Evolutionary conservation across 1,140 invertebrate genomes (phyloP).

Genomic region (Chionoecetes opilio): DNA sequence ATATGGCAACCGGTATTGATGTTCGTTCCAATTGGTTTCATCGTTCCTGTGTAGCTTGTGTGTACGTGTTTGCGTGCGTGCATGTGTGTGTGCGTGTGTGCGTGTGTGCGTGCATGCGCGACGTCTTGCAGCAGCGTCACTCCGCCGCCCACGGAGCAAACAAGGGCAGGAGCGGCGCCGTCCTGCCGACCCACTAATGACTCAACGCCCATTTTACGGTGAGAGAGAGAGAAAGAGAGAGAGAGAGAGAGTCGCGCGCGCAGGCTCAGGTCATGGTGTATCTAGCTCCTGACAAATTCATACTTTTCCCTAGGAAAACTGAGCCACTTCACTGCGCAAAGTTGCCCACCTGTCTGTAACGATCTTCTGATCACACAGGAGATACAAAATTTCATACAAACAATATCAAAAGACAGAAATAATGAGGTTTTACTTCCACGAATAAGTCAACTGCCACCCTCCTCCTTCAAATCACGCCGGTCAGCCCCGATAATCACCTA

Average conservation of each 20-base stretch:
- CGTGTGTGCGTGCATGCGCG: background rate
- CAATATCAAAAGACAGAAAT: too few relatives aligned
- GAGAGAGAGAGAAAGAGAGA: slow-evolving; percentile 18
- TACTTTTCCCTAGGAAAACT: too few relatives aligned
- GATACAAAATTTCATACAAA: too few relatives aligned
- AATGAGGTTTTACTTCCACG: too few relatives aligned
- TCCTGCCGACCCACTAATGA: background rate
- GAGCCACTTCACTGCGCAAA: too few relatives aligned
- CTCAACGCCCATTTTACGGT: background rate
- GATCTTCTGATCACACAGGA: too few relatives aligned
- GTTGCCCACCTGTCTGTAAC: too few relatives aligned
- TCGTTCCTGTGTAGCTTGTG: background rate
- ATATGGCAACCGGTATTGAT: background rate
- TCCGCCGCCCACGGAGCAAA: background rate
- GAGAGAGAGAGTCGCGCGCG: background rate
- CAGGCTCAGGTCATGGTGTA: too few relatives aligned
- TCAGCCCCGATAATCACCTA: too few relatives aligned
- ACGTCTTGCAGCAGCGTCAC: background rate
- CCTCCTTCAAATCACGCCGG: too few relatives aligned
- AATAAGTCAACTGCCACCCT: too few relatives aligned
- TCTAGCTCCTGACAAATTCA: too few relatives aligned
- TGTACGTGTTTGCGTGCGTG: background rate
- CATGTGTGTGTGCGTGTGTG: slow-evolving; percentile 38
- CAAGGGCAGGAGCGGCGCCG: background rate
- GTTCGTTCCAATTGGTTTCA: background rate